phyloP scores from a whole-genome alignment of 2,888 invertebrate species.

The Dicyrtomina minuta region DNA sequence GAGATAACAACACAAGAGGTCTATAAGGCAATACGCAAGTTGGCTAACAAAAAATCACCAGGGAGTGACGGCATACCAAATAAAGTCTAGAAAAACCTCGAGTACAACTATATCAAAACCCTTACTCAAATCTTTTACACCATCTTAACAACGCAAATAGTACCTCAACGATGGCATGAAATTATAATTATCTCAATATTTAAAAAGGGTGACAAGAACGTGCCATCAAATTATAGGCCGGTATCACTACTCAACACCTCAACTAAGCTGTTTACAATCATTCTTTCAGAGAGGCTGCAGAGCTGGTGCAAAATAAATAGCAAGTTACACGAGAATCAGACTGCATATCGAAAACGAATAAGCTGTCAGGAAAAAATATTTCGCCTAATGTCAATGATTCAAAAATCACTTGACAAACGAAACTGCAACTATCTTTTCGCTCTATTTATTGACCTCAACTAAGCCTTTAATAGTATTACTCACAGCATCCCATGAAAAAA shows the following conservation, averaged over 20 bases:
- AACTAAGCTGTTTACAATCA: neutral
- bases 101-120: no score
- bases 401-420: neutral
- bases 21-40: no score
- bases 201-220: neutral
- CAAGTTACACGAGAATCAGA: neutral
- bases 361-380: neutral
- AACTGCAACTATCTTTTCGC: neutral
- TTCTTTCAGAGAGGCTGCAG: neutral
- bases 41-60: neutral
- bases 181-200: neutral
- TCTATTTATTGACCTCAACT: neutral
- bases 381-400: neutral
- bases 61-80: neutral
- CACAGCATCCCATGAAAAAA: no score
- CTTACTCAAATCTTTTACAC: neutral
- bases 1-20: no score
- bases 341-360: neutral
- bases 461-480: neutral
- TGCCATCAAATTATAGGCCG: neutral
- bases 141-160: neutral
- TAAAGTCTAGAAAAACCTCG: neutral
- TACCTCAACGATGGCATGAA: neutral
- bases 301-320: neutral
- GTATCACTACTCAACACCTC: neutral